phyloP scores from a whole-genome alignment of 2,797 vertebrate species.

The Lerista edwardsae region DNA sequence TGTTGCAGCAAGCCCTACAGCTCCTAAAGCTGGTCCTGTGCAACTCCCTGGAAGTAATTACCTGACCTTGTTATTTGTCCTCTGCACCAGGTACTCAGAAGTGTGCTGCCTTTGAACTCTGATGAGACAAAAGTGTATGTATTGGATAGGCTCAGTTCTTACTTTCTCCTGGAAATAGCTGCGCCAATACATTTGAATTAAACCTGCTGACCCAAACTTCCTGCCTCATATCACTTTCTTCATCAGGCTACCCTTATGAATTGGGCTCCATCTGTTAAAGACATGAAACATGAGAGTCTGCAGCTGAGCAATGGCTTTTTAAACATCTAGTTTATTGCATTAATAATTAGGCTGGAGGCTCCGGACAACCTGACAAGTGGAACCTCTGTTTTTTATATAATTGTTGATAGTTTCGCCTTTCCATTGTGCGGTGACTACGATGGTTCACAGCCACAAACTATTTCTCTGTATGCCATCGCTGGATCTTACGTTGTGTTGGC shows the following conservation, averaged over 20 bases:
- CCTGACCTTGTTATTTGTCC: neutral
- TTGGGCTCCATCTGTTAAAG: constrained; percentile 37
- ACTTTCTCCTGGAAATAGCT: constrained; percentile 2
- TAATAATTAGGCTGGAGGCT: constrained; percentile 24
- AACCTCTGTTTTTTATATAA: neutral
- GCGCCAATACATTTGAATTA: constrained; percentile 42
- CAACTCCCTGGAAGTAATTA: no score
- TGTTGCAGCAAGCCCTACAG: no score
- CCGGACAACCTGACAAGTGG: constrained; percentile 42
- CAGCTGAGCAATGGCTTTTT: constrained; percentile 22
- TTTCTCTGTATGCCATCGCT: constrained; percentile 16
- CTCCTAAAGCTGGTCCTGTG: no score
- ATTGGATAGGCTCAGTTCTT: constrained; percentile 1
- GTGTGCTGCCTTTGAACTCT: neutral
- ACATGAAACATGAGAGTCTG: constrained; percentile 4
- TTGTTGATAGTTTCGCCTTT: constrained; percentile 1
- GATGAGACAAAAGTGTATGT: no score
- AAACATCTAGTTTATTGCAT: neutral
- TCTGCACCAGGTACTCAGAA: neutral
- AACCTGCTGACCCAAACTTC: constrained; percentile 45
- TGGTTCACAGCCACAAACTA: constrained; percentile 17
- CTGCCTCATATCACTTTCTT: constrained; percentile 21
- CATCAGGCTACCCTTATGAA: neutral
- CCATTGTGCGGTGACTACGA: neutral
- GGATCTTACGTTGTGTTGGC: neutral